phyloP scores from a whole-genome alignment of 2,888 invertebrate species.

The Diaperis boleti region DNA sequence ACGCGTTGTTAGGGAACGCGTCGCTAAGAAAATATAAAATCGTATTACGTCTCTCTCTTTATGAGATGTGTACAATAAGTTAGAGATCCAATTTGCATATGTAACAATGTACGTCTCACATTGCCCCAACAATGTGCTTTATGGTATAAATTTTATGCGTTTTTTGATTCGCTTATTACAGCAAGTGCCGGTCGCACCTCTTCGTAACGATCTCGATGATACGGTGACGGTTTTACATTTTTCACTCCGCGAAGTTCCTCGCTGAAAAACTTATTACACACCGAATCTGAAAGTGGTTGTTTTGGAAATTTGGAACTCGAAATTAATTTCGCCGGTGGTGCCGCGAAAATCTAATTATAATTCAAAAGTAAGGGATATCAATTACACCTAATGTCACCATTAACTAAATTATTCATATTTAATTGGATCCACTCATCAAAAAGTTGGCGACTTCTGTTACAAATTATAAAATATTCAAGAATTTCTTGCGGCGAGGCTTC shows the following conservation, averaged over 20 bases:
- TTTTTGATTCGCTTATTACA: constrained; percentile 33
- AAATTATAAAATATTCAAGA: constrained; percentile 66
- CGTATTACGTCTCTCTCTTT: constrained; percentile 49
- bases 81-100: constrained; percentile 66
- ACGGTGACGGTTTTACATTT: not conserved
- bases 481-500: constrained; percentile 61
- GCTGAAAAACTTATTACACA: no score
- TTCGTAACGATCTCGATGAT: not conserved
- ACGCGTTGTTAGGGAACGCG: constrained; percentile 40
- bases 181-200: constrained; percentile 10
- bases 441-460: constrained; percentile 67
- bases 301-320: constrained; percentile 47
- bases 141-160: constrained; percentile 43
- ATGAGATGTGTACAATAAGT: constrained; percentile 64
- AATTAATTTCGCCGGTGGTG: constrained; percentile 50
- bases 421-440: constrained; percentile 66
- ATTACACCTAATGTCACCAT: constrained; percentile 65
- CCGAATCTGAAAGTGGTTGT: not conserved
- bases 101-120: constrained; percentile 61
- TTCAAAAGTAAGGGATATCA: constrained; percentile 61
- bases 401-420: constrained; percentile 67
- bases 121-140: constrained; percentile 46
- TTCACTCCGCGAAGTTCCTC: not conserved
- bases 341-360: constrained; percentile 58
- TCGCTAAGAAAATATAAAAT: constrained; percentile 36